Evolutionary conservation across 2,113 vertebrate genomes (phyloP).

Genomic region (Percina caprodes): DNA sequence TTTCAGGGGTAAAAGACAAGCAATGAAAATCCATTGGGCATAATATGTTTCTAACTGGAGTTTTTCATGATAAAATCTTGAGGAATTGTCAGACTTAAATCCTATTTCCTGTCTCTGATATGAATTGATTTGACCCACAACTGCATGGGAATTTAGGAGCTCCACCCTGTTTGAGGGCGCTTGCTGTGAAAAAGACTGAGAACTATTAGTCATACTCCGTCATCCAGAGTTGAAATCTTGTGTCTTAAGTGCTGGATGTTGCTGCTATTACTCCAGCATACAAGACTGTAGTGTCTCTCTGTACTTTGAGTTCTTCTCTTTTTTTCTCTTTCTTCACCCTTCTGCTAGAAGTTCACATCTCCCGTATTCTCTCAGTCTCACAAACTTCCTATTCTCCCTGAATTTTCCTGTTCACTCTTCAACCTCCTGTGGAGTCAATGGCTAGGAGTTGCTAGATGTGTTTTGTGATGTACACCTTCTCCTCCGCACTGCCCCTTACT

Average conservation of each 20-base stretch:
- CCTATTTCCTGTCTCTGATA: not conserved
- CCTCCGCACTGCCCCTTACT: constrained; percentile 36
- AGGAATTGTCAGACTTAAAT: not conserved
- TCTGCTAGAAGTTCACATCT: constrained; percentile 15
- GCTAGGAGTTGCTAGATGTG: constrained; percentile 31
- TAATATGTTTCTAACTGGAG: not conserved
- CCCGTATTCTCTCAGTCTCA: constrained; percentile 21
- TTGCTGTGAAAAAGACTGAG: not conserved
- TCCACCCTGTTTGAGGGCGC: not conserved
- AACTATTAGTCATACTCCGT: not conserved
- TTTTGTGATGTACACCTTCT: constrained; percentile 40
- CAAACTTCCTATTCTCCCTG: constrained; percentile 14
- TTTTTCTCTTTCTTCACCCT: constrained; percentile 29
- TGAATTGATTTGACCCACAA: not conserved
- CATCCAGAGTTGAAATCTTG: not conserved
- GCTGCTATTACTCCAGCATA: not conserved
- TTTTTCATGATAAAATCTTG: not conserved
- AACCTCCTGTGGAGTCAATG: constrained; percentile 19
- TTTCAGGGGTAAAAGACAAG: not conserved
- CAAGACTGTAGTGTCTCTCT: not conserved
- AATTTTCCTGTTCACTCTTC: constrained; percentile 12
- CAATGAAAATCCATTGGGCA: not conserved
- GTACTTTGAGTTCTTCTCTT: constrained; percentile 15
- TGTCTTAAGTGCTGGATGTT: constrained; percentile 6
- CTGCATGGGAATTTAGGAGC: not conserved